phyloP scores from a whole-genome alignment of 2,113 vertebrate genomes.

The Xenotilapia leptura region DNA sequence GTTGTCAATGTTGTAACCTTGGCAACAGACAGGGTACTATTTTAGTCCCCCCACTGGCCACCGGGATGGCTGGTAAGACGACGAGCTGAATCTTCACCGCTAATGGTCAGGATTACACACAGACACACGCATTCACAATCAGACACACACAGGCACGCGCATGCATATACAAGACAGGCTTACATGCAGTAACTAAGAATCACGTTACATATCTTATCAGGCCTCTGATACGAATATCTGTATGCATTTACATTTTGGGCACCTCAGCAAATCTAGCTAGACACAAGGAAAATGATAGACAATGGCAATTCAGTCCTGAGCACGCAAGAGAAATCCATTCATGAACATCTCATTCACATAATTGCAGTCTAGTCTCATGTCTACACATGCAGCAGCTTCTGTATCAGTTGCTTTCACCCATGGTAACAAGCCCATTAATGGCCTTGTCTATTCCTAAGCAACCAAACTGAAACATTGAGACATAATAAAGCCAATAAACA shows the following conservation, averaged over 20 bases:
- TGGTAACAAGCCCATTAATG: background rate
- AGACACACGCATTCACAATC: background rate
- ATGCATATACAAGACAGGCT: background rate
- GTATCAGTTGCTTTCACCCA: background rate
- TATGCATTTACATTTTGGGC: background rate
- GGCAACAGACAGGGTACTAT: constrained; percentile 79
- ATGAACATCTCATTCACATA: background rate
- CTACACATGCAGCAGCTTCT: background rate
- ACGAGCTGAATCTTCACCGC: constrained; percentile 23
- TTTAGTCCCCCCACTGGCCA: constrained; percentile 69
- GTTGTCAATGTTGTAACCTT: constrained; percentile 83
- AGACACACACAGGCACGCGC: background rate
- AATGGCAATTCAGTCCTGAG: background rate
- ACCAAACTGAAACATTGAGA: background rate
- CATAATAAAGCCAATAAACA: background rate
- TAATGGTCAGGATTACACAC: background rate
- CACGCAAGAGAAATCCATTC: background rate
- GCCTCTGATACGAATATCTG: constrained; percentile 6
- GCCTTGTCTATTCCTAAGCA: background rate
- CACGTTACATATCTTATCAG: background rate
- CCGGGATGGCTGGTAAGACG: constrained; percentile 42
- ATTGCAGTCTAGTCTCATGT: background rate
- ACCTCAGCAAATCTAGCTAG: background rate
- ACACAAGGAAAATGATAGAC: background rate
- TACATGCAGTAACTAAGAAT: background rate